These are phyloP conservation scores for Cichlasoma orientale DNA, from an alignment of 2,797 vertebrate species.

Conservation along the genomic window DNA sequence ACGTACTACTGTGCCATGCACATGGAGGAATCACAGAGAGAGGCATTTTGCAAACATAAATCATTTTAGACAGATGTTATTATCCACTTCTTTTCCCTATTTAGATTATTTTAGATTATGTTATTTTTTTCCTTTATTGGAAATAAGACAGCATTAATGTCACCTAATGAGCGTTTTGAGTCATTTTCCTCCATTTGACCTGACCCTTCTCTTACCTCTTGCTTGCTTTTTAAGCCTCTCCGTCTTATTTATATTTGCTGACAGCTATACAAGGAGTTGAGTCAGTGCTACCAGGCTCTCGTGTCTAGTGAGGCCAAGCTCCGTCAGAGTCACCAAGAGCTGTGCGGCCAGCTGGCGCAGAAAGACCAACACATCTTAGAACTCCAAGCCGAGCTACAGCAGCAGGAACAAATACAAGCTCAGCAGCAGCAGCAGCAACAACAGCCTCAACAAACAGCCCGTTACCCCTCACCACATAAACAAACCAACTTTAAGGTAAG, in stretches of 20 bases:
- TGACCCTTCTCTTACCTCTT: background rate
- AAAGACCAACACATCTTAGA: constrained; percentile 85
- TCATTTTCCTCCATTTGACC: background rate
- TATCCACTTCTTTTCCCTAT: background rate
- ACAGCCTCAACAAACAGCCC: constrained; percentile 32
- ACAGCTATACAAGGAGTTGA: constrained; percentile 91
- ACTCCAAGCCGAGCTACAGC: constrained; percentile 83
- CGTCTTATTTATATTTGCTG: constrained; percentile 36
- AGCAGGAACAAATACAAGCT: constrained; percentile 48
- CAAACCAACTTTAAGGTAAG: constrained; percentile 84
- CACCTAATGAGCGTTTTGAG: constrained; percentile 14
- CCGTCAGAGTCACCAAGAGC: constrained; percentile 81
- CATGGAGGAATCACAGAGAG: background rate
- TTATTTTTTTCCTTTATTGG: background rate
- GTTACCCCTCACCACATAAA: constrained; percentile 56
- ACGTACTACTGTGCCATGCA: background rate
- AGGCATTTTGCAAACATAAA: background rate
- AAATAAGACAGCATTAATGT: background rate
- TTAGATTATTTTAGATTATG: constrained; percentile 41
- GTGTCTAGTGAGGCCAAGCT: constrained; percentile 85
- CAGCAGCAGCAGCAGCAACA: constrained; percentile 53
- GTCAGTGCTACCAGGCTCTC: constrained; percentile 86
- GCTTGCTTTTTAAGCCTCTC: background rate
- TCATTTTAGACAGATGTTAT: background rate
- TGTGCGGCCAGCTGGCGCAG: constrained; percentile 82